Evolutionary conservation across 2,888 invertebrate species (phyloP), one percentile per base, ranked within the genome.

Genomic region (Nymphalis urticae): DNA sequence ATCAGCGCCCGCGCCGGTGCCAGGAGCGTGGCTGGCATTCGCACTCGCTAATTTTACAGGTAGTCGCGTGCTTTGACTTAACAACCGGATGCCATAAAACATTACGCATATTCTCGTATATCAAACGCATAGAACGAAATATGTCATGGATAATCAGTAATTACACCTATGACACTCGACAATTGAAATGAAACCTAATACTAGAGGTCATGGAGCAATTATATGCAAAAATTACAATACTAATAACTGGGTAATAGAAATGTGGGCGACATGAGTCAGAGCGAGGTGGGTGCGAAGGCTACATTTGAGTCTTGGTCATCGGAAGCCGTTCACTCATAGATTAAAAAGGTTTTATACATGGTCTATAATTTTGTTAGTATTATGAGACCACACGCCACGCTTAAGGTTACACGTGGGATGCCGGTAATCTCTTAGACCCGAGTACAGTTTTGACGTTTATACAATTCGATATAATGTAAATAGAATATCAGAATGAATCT

Each of bases 251-350:
- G 80, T 82, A 81, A 76, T 76, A 73, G 78, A 77, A 73, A 67
- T 72, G 90, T 89, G 86, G 90, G 89, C 83, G 87, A 79, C 68
- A 79, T 90, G 90, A 90, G 79, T 90, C 90, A 90, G 84, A 80
- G 75, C n/a, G 69, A 74, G 69, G 90, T 90, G 86, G 90, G 90
- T 79, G 87, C 75, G 85, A 89, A 91, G 91, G 90, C 80, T 70
- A 58, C 48, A 36, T 19, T 27, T 50, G 21, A 42, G 80, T 82
- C 82, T 87, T 86, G 89, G 86, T 82, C 87, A 87, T 84, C 85
- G 81, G 80, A 80, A 82, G 82, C 83, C 84, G 78, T 76, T 76
- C 77, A 73, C 74, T 74, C 58, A 64, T 73, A 72, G 74, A 69
- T 73, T 71, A 68, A 72, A 72, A 66, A 68, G 71, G 70, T 66